Evolutionary conservation across 2,888 invertebrate species (phyloP), one percentile per base, ranked within the genome.

Genomic region (Lagria hirta): DNA sequence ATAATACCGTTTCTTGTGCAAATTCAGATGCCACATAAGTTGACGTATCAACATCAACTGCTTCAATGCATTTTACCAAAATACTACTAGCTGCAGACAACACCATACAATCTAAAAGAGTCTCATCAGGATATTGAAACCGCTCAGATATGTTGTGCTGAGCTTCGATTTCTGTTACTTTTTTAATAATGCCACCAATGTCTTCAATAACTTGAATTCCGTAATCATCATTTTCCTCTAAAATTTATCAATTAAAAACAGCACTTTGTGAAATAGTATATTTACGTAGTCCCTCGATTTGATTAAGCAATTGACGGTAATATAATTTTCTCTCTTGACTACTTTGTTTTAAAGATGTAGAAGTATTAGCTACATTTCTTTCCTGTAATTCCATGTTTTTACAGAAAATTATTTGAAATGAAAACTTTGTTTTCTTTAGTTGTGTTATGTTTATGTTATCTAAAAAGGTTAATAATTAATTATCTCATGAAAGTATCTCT

Each of bases 11-110:
- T 54, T 74, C 74, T 11, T 60, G 51, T 0, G 75, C 73, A 29
- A 79, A 71, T 37, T 75, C 75, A 18, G 68, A 68, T 7, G 68
- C 66, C 46, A 78, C 75, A 46, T 79, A 80, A 0, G 68, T 66
- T 41, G 75, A 72, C 10, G 70, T 65, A 44, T 74, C 74, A 15
- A 66, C 57, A 53, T 69, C 64, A 5, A 71, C 57, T 22, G 65
- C 57, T 49, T 66, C 56, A 8, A 66, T 52, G 43, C 67, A 66
- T 49, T 66, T 66, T 29, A 64, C 60, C 24, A 68, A 48, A 16
- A 68, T 42, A 22, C 50, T 51, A 51, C 69, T 68, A 21, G 65
- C 59, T 28, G 65, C 61, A n/a, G 66, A 63, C 12, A 70, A 37
- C 4, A 68, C 62, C 40, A 55, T 52, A 14, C 61, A 62, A 54